Conservation (phyloP, 37 sponge, comb jelly and placozoan species). For the Aplysina aerophoba region DNA sequence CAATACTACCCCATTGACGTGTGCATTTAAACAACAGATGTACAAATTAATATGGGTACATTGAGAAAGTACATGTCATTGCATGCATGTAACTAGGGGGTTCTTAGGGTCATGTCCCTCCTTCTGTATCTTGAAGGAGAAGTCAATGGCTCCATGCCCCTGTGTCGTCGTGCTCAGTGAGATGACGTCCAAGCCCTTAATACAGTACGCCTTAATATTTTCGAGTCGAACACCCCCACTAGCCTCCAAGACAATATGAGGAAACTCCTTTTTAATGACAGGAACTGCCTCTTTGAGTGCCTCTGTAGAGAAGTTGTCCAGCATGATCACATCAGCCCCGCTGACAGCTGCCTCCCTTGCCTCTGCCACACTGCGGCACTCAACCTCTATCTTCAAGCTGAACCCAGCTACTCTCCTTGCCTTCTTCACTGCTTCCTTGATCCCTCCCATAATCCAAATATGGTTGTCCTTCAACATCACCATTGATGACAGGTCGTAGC, state of each 20-base stretch:
- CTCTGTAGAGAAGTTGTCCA: constrained; percentile 88
- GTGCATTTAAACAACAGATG: background rate
- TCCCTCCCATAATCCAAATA: constrained; percentile 88
- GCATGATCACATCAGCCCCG: constrained; percentile 94
- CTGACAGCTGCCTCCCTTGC: constrained; percentile 75
- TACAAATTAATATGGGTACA: too few species aligned
- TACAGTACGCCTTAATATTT: constrained; percentile 71
- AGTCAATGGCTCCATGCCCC: constrained; percentile 86
- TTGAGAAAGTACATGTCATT: constrained; percentile 18
- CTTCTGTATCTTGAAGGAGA: constrained; percentile 87
- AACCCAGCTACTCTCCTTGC: constrained; percentile 87
- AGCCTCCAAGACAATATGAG: constrained; percentile 82
- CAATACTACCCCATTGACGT: background rate
- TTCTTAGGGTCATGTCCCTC: constrained; percentile 80
- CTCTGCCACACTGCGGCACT: constrained; percentile 86
- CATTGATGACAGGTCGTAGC: constrained; percentile 92
- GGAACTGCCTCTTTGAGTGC: constrained; percentile 68
- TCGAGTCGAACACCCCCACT: constrained; percentile 88
- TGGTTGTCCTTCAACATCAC: constrained; percentile 98
- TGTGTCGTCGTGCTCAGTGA: constrained; percentile 89
- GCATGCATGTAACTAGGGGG: constrained; percentile 60
- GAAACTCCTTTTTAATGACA: constrained; percentile 68
- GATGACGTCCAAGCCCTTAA: constrained; percentile 81
- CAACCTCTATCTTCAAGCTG: constrained; percentile 93
- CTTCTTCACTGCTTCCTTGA: constrained; percentile 69